A percentile compares a stretch with the other conserved stretches of the same genome.
phyloP scores from a whole-genome alignment of 2,113 vertebrate species.

The Delphinapterus leucas region DNA sequence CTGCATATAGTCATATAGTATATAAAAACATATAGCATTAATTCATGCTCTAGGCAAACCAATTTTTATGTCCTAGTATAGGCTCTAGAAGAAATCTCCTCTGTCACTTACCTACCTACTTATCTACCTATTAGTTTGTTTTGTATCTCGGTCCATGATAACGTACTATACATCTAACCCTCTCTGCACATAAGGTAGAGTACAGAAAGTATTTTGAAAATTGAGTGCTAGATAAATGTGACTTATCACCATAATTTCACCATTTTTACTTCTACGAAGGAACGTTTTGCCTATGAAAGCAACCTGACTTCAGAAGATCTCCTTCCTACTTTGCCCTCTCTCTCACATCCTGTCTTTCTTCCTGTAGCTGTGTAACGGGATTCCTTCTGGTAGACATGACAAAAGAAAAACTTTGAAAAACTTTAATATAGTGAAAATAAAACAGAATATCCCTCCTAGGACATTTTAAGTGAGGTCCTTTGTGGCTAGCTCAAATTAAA shows the following conservation, averaged over 20 bases:
- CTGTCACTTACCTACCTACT: neutral
- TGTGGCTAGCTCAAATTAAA: neutral
- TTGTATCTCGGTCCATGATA: neutral
- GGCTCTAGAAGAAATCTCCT: neutral
- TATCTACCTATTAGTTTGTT: neutral
- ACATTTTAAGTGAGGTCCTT: neutral
- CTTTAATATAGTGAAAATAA: neutral
- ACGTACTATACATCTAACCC: neutral
- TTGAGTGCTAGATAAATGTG: neutral
- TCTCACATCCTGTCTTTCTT: neutral
- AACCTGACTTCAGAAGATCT: neutral
- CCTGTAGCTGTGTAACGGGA: neutral
- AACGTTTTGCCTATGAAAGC: neutral
- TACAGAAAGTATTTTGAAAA: neutral
- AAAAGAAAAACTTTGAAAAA: neutral
- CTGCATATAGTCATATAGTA: too few species aligned
- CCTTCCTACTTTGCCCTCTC: neutral
- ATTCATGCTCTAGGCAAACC: neutral
- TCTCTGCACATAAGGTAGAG: neutral
- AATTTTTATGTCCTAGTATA: neutral
- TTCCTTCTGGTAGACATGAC: neutral
- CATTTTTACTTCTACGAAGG: neutral
- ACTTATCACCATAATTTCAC: neutral
- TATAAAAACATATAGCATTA: neutral
- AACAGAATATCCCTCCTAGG: neutral